phyloP scores from a whole-genome alignment of 2,888 invertebrate genomes.

The Prosapia bicincta region DNA sequence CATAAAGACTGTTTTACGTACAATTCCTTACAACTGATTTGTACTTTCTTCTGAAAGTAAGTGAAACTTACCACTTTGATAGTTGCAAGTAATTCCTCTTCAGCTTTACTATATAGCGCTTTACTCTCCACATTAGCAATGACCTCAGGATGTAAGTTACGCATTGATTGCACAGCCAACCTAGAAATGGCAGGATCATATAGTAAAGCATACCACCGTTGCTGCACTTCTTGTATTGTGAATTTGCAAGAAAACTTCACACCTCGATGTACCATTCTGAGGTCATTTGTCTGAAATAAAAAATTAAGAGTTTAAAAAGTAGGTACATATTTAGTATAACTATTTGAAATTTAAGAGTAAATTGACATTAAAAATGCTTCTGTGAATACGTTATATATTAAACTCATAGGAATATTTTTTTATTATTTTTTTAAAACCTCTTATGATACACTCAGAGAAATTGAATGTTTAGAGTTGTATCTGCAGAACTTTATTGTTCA shows the following conservation, averaged over 20 bases:
- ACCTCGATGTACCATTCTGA: slow-evolving; percentile 73
- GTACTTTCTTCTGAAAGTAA: too few relatives aligned
- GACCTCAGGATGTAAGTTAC: slow-evolving; percentile 88
- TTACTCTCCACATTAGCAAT: slow-evolving; percentile 83
- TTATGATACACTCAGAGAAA: too few relatives aligned
- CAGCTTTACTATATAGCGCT: slow-evolving; percentile 84
- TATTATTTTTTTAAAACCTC: neutral
- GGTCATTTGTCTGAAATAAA: slow-evolving; percentile 54
- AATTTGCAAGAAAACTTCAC: slow-evolving; percentile 96
- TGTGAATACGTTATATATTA: too few relatives aligned
- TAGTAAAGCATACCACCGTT: slow-evolving; percentile 92
- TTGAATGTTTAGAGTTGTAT: too few relatives aligned
- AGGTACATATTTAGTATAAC: too few relatives aligned
- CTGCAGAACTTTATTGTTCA: too few relatives aligned
- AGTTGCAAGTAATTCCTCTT: slow-evolving; percentile 81
- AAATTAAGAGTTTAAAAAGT: neutral
- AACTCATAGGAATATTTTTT: neutral
- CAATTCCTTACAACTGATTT: too few relatives aligned
- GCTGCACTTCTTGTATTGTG: slow-evolving; percentile 88
- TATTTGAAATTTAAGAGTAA: too few relatives aligned
- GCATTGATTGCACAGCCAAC: slow-evolving; percentile 88
- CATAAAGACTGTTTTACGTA: too few relatives aligned
- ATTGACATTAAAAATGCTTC: too few relatives aligned
- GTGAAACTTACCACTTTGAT: slow-evolving; percentile 74
- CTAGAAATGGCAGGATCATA: slow-evolving; percentile 94